These are phyloP conservation scores for Characodon lateralis DNA, from an alignment of 2,797 vertebrate genomes.

Conservation along the genomic window DNA sequence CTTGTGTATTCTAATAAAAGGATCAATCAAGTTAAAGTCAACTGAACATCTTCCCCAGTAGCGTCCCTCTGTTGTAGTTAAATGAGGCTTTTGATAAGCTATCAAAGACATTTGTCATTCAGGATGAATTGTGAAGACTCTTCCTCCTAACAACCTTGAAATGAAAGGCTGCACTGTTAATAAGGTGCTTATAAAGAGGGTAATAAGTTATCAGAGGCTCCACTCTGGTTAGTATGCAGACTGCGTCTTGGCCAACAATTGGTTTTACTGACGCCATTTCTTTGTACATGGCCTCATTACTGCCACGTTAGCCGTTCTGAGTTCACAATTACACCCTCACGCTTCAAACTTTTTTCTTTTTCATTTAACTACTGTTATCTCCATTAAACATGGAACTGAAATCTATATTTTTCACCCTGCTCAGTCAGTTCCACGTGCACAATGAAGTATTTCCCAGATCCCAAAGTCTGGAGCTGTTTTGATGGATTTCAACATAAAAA, in stretches of 20 bases:
- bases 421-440: background rate
- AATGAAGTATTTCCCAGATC: background rate
- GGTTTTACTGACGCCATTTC: slow-evolving; percentile 35
- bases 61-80: slow-evolving; percentile 5
- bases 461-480: background rate
- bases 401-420: background rate
- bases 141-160: slow-evolving; percentile 66
- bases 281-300: background rate
- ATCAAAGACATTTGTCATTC: slow-evolving; percentile 31
- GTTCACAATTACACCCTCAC: slow-evolving; percentile 1
- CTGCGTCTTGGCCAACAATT: slow-evolving; percentile 14
- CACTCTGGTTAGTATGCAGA: slow-evolving; percentile 56
- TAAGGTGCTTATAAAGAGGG: slow-evolving; percentile 52
- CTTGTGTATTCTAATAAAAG: slow-evolving; percentile 12
- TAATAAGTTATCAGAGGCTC: slow-evolving; percentile 61
- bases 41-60: background rate
- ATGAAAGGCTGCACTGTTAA: slow-evolving; percentile 68
- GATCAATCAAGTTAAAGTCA: slow-evolving; percentile 4
- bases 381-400: slow-evolving; percentile 8
- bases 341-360: background rate
- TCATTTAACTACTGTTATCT: slow-evolving; percentile 15
- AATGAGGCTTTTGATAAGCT: slow-evolving; percentile 38
- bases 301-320: slow-evolving; percentile 1
- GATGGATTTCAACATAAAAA: slow-evolving; percentile 2
- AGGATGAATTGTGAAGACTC: slow-evolving; percentile 45